These are phyloP conservation scores for Sabellastarte sp. DNA, from an alignment of 2,888 invertebrate species.

Conservation along the genomic window DNA sequence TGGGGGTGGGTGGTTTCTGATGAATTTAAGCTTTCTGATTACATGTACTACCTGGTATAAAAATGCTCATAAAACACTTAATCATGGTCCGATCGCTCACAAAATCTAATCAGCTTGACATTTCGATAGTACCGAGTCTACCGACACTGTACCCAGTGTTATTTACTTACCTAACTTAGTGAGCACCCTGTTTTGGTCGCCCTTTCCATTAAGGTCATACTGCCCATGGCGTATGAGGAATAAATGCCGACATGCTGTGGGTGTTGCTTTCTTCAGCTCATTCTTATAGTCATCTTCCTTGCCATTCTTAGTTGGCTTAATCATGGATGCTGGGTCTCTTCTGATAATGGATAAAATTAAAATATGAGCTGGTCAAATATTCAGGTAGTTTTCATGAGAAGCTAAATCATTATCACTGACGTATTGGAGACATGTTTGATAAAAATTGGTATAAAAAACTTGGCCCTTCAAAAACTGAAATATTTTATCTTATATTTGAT, in stretches of 20 bases:
- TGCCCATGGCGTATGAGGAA: constrained; percentile 77
- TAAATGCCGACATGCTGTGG: constrained; percentile 25
- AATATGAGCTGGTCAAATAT: not conserved
- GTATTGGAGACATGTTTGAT: too few relatives aligned
- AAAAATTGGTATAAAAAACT: too few relatives aligned
- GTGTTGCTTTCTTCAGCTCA: constrained; percentile 61
- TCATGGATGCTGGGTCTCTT: constrained; percentile 72
- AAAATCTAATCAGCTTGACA: too few relatives aligned
- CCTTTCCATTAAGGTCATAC: constrained; percentile 74
- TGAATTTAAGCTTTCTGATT: too few relatives aligned
- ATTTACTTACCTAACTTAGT: constrained; percentile 76
- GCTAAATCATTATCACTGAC: not conserved
- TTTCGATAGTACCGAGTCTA: too few relatives aligned
- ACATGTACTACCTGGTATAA: too few relatives aligned
- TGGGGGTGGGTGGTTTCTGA: too few relatives aligned
- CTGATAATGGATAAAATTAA: constrained; percentile 57
- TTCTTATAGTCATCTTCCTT: constrained; percentile 36
- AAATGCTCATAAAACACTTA: too few relatives aligned
- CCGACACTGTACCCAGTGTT: too few relatives aligned
- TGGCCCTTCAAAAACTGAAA: not conserved
- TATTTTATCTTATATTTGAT: not conserved
- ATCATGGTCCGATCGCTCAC: too few relatives aligned
- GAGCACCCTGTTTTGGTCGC: constrained; percentile 73
- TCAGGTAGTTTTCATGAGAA: not conserved
- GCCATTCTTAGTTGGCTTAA: constrained; percentile 64